Evolutionary conservation across 2,888 invertebrate genomes (phyloP), one percentile per base, ranked within the genome.

Genomic region (Andrena praecox): DNA sequence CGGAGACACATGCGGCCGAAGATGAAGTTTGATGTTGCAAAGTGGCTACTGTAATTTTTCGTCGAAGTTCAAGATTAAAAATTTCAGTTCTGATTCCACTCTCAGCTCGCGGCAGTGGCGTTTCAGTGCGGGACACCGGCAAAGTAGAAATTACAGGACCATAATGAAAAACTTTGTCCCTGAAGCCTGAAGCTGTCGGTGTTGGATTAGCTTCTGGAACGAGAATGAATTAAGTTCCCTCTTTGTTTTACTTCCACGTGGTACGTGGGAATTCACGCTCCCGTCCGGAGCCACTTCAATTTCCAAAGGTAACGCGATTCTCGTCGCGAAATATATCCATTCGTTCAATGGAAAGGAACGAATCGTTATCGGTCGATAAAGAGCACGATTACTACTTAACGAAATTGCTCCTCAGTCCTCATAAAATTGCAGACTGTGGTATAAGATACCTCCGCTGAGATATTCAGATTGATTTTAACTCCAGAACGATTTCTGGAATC

Each of bases 101-200:
- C 27, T 16, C 52, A 63, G 67, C 54, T 77, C 16, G 31, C 27
- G 31, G n/a, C 10, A 59, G 50, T 76, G 27, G 72, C 71, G 35
- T 60, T 27, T 70, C 48, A 10, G 52, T 62, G 33, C 54, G 50
- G 67, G 67, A 77, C 54, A 42, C 78, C 77, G 52, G 62, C 68
- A 68, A 78, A 78, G 54, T 78, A 31, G 62, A 63, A 78, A 77
- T 78, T 78, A 63, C 63, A 77, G 79, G 67, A 31, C 35, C 67
- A 78, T 68, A 77, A 78, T 78, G 79, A 52, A 68, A 78, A 78
- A 78, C 78, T 78, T 78, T 78, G 52, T 27, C 60, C 31, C 52
- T 68, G 62, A 68, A 68, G 59, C 52, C 20, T 6, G 16, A 78
- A 78, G 54, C 77, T 78, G 78, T 62, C 67, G 66, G 62, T 78